phyloP scores from a whole-genome alignment of 2,113 vertebrate species.

The Axis porcinus region DNA sequence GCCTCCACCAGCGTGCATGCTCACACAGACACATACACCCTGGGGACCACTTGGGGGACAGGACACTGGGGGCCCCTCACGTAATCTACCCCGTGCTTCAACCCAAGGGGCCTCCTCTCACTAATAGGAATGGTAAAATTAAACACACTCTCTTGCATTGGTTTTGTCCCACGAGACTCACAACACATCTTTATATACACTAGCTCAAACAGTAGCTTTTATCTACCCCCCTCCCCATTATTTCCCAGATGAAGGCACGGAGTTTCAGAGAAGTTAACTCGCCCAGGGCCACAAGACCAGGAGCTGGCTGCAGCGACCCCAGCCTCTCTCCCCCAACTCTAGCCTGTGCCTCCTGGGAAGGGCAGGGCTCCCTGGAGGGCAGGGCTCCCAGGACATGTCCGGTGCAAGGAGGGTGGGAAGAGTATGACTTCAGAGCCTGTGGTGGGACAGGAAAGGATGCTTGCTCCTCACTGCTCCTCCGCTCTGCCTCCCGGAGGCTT shows the following conservation, averaged over 20 bases:
- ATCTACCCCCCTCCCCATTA: neutral
- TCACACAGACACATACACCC: neutral
- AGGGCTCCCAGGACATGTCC: neutral
- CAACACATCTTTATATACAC: neutral
- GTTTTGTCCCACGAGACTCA: neutral
- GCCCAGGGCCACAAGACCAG: neutral
- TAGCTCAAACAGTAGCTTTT: neutral
- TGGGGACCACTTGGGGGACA: neutral
- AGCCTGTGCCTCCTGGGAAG: neutral
- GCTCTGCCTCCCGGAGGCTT: neutral
- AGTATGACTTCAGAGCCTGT: rapidly evolving
- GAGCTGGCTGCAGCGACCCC: neutral
- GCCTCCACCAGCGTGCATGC: rapidly evolving
- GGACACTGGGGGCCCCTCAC: neutral
- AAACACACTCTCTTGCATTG: neutral
- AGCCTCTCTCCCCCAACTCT: neutral
- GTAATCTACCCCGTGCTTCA: neutral
- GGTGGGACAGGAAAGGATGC: too few relatives aligned
- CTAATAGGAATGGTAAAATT: neutral
- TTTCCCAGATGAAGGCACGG: neutral
- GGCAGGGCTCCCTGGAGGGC: neutral
- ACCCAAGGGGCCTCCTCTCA: neutral
- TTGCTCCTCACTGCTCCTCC: neutral
- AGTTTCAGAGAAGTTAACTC: neutral
- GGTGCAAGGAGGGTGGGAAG: rapidly evolving